Evolutionary conservation across 2,113 vertebrate species (phyloP), one percentile per base, ranked within the genome.

Genomic region (Strix aluco): DNA sequence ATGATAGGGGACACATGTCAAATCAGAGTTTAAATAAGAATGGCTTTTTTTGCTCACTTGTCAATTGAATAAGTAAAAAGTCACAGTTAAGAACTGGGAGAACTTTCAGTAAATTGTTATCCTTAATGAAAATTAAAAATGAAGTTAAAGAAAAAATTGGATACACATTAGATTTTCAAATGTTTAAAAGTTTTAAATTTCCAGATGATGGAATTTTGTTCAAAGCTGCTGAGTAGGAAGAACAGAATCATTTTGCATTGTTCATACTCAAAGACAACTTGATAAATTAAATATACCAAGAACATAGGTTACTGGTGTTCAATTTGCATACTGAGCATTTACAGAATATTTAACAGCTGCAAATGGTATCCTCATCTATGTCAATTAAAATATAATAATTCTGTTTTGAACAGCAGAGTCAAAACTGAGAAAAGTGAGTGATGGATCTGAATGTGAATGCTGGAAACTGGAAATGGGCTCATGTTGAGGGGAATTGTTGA

Each of bases 331-430:
- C 21, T 22, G 54, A 75, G 25, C 36, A 82, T 8, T 78, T 73
- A 47, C 38, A 72, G 58, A 69, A 36, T 91, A 85, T 72, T 85
- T 82, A 75, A 52, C 38, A 77, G 27, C 44, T 69, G 40, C 58
- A 92, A 82, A 77, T 34, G 49, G 4, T 69, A 85, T 57, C 40
- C 36, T 86, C 23, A 79, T 91, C 16, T 84, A 52, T 79, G n/a
- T 36, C 22, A 87, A 82, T 82, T 91, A 82, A 82, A 94, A 81
- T 42, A 38, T 8, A 69, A 84, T 49, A 85, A 58, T 57, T 88
- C 18, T 88, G 30, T 30, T 95, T 80, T 87, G 54, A 92, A 57
- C 15, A 72, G n/a, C 3, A 40, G n/a, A 79, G 36, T 72, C 44
- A 91, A 95, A 89, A 87, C 4, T 40, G 11, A 29, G 55, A 84